Evolutionary conservation across 1,140 invertebrate species (phyloP).

Genomic region (Solen grandis): DNA sequence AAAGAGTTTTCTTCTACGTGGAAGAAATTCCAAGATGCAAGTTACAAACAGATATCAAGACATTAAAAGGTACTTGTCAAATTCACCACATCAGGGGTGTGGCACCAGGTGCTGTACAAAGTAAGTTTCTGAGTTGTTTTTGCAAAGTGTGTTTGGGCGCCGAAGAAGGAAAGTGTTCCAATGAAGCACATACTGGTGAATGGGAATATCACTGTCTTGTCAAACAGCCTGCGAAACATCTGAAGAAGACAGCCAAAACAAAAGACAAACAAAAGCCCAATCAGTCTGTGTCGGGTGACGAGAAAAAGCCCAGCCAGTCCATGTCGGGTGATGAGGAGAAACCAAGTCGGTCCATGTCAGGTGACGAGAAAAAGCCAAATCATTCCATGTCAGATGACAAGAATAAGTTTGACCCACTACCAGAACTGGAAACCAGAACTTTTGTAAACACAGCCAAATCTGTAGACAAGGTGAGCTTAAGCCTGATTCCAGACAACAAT

Average conservation of each 20-base stretch:
- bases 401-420: neutral
- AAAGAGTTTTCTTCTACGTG: slow-evolving; percentile 18
- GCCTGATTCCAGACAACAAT: neutral
- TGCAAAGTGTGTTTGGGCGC: slow-evolving; percentile 10
- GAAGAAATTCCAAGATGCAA: neutral
- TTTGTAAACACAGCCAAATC: neutral
- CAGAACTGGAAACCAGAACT: neutral
- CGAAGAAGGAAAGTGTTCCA: slow-evolving; percentile 2
- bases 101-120: slow-evolving; percentile 3
- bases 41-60: neutral
- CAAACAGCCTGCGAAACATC: neutral
- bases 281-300: neutral
- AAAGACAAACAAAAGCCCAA: neutral
- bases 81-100: slow-evolving; percentile 10
- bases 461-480: neutral
- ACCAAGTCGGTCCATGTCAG: neutral
- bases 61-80: slow-evolving; percentile 20
- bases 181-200: slow-evolving; percentile 22
- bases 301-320: neutral
- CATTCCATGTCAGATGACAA: neutral
- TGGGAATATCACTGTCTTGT: neutral
- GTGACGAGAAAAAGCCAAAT: neutral
- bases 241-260: neutral
- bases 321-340: neutral
- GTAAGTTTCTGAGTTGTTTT: slow-evolving; percentile 12